These are phyloP conservation scores for Minunthozetes semirufus DNA, from an alignment of 2,888 invertebrate species.

Conservation along the genomic window DNA sequence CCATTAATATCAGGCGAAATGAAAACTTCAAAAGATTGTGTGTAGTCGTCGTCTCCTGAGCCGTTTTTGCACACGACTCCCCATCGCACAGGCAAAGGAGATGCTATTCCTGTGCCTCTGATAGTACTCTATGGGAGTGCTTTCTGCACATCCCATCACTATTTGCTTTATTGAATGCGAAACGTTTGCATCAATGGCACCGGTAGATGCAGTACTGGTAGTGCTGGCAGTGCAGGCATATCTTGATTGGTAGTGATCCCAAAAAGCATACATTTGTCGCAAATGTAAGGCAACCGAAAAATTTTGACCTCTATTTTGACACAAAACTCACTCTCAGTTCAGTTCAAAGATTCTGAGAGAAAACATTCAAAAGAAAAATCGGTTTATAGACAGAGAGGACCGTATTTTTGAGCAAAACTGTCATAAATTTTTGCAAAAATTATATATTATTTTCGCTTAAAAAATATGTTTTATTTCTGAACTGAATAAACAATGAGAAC, in stretches of 20 bases:
- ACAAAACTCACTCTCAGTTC: background rate
- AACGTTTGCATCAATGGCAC: background rate
- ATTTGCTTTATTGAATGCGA: background rate
- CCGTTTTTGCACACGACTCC: background rate
- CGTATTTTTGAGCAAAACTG: background rate
- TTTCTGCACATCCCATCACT: background rate
- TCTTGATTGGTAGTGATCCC: background rate
- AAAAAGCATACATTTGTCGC: constrained; percentile 8
- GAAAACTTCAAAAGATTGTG: background rate
- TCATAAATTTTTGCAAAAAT: background rate
- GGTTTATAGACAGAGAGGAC: background rate
- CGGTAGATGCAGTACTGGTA: background rate
- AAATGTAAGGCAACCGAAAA: background rate
- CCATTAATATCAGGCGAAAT: background rate
- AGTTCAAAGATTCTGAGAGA: background rate
- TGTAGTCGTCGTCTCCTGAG: background rate
- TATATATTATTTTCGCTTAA: too few relatives aligned
- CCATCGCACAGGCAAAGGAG: background rate
- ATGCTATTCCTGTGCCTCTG: background rate
- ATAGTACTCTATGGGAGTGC: background rate
- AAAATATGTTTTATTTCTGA: too few relatives aligned
- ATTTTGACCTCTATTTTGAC: background rate
- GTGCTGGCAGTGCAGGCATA: background rate
- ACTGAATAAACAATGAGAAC: too few relatives aligned
- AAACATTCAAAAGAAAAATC: background rate